These are phyloP conservation scores for Cheilosia soror DNA, from an alignment of 2,888 invertebrate genomes.

Conservation along the genomic window DNA sequence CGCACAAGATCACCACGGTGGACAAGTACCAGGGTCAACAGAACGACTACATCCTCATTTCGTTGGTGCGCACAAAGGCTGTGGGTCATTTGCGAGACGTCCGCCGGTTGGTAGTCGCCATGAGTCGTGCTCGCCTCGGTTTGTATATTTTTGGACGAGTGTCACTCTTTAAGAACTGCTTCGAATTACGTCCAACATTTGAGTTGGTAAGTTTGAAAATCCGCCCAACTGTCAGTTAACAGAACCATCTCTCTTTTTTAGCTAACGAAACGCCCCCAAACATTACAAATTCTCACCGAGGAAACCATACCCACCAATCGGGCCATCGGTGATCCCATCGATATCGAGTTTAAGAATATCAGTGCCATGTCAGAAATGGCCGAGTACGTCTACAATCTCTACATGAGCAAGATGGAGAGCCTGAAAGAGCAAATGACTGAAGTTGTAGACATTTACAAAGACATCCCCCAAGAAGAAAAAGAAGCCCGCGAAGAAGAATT, in stretches of 20 bases:
- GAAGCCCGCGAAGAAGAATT: constrained; percentile 81
- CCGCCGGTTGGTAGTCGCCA: constrained; percentile 97
- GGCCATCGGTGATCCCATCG: constrained; percentile 83
- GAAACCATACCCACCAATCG: constrained; percentile 92
- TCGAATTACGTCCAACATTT: constrained; percentile 98
- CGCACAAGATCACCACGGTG: constrained; percentile 97
- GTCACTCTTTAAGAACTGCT: constrained; percentile 97
- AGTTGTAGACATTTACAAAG: constrained; percentile 77
- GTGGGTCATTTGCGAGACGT: constrained; percentile 99
- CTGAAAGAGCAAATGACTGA: constrained; percentile 84
- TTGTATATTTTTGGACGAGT: constrained; percentile 98
- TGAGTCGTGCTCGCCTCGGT: constrained; percentile 98
- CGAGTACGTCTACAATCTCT: constrained; percentile 96
- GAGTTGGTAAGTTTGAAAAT: constrained; percentile 87
- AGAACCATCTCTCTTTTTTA: constrained; percentile 82
- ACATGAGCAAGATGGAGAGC: constrained; percentile 89
- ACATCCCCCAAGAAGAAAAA: constrained; percentile 84
- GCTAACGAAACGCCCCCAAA: constrained; percentile 92
- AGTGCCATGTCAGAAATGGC: constrained; percentile 95
- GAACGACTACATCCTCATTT: constrained; percentile 98
- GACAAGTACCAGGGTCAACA: constrained; percentile 99
- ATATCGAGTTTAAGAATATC: constrained; percentile 80
- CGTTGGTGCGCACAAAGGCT: constrained; percentile 96
- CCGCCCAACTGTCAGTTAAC: not conserved
- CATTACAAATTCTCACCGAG: constrained; percentile 90